phyloP scores from a whole-genome alignment of 2,797 vertebrate species.

The Otolemur crassicaudatus region DNA sequence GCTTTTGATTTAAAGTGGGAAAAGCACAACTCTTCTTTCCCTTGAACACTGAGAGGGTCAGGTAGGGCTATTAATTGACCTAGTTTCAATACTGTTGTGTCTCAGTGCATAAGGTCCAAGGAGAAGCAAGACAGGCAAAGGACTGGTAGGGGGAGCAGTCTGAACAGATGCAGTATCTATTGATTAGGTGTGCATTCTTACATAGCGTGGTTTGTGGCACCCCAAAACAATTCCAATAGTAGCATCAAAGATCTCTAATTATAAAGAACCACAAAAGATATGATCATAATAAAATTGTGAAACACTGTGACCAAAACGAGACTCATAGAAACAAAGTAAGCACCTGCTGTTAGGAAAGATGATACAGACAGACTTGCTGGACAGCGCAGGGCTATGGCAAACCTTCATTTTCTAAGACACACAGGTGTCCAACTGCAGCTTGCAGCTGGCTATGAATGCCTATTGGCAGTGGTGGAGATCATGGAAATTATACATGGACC shows the following conservation, averaged over 20 bases:
- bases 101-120: background rate
- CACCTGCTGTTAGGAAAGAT: background rate
- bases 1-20: background rate
- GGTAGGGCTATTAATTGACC: background rate
- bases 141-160: background rate
- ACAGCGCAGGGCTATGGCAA: no score
- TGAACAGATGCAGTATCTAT: background rate
- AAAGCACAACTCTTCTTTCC: background rate
- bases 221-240: background rate
- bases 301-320: background rate
- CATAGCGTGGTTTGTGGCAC: background rate
- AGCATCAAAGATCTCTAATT: background rate
- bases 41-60: background rate
- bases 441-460: no score
- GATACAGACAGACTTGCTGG: background rate
- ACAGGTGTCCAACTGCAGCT: no score
- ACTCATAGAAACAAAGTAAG: background rate
- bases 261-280: background rate
- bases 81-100: background rate
- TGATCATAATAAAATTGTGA: background rate
- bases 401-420: background rate
- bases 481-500: no score
- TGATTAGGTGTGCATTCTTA: background rate
- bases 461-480: no score
- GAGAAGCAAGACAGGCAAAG: background rate